Base-by-base conservation (phyloP, 2,797 vertebrate species). In the Falco cherrug region DNA sequence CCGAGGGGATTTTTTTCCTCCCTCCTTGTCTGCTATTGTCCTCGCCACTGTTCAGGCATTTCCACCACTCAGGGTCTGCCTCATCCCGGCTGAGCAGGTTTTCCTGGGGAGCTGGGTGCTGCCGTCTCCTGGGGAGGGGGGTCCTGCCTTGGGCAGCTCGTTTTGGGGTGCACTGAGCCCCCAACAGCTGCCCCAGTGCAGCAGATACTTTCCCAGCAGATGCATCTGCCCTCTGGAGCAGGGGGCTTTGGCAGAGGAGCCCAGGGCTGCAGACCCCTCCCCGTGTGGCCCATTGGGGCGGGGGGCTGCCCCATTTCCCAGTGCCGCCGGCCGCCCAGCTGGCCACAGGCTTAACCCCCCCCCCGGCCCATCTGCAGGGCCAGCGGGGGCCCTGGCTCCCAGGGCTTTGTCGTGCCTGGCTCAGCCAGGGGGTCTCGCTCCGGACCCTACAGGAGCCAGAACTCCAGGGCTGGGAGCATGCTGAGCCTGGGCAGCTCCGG, bases 21-120 rank as follows among this genome's bases (percentile, higher is more conserved):
- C 89, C 87, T 89, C 84, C 86, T 51, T 31, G 61, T 70, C 67
- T 85, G 77, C 87, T 63, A 70, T 95, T 96, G 89, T 94, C 89
- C 80, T 87, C 13, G 10, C 64, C 0, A 19, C 92, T 94, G 65
- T 53, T 84, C 63, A 80, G 85, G 67, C 95, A 78, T 74, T 91
- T 89, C 90, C 87, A 86, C 10, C 1, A 1, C 71, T 4, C 11
- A 2, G 64, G 79, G 18, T 25, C 92, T 89, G 84, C 67, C 39
- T 1, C 41, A 21, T 54, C 65, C 47, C 19, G 1, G 33, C 37
- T 1, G 0, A 56, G 93, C 29, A 14, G 50, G 45, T 75, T 89
- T 71, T 53, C 0, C 0, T 4, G 75, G 79, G 70, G 82, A 84
- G 57, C 16, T 9, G 11, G 70, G 81, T 10, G 5, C 9, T 25